Percentiles rank a stretch among this genome's conserved stretches.
Evolutionary conservation across 2,797 vertebrate species (phyloP).

Genomic region (Syngnathus rostellatus): DNA sequence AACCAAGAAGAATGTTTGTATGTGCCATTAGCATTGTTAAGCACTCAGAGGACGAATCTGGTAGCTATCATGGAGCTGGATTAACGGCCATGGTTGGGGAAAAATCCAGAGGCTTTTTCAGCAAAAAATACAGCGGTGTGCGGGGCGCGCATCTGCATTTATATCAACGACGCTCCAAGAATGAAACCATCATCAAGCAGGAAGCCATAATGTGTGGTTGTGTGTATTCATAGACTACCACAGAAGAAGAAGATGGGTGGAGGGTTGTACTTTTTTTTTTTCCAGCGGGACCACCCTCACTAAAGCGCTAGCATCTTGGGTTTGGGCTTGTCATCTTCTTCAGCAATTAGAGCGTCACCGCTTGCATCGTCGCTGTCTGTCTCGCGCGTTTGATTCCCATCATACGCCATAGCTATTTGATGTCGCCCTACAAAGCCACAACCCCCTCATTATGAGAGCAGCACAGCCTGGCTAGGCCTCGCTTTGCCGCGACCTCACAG

Average conservation of each 20-base stretch:
- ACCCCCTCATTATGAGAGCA: conserved; percentile 33
- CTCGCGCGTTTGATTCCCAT: conserved; percentile 37
- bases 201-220: conserved; percentile 59
- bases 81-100: conserved; percentile 58
- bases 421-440: conserved; percentile 32
- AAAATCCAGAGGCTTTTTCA: conserved; percentile 47
- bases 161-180: conserved; percentile 54
- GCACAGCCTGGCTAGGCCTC: conserved; percentile 17
- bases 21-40: conserved; percentile 57
- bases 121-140: conserved; percentile 42
- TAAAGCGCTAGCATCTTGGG: conserved; percentile 22
- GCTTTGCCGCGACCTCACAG: conserved; percentile 29
- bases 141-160: conserved; percentile 52
- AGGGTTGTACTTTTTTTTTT: conserved; percentile 30
- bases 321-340: conserved; percentile 19
- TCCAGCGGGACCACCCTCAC: conserved; percentile 57
- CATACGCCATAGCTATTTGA: conserved; percentile 36
- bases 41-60: conserved; percentile 52
- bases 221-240: conserved; percentile 58
- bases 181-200: conserved; percentile 58
- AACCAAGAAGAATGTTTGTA: conserved; percentile 53
- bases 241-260: conserved; percentile 39
- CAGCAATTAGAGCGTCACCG: conserved; percentile 33
- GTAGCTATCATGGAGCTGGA: conserved; percentile 52
- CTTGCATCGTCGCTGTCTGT: conserved; percentile 18